Percentiles rank a stretch among this genome's conserved stretches.
Evolutionary conservation across 2,888 invertebrate species (phyloP).

Genomic region (Zelleria hepariella): DNA sequence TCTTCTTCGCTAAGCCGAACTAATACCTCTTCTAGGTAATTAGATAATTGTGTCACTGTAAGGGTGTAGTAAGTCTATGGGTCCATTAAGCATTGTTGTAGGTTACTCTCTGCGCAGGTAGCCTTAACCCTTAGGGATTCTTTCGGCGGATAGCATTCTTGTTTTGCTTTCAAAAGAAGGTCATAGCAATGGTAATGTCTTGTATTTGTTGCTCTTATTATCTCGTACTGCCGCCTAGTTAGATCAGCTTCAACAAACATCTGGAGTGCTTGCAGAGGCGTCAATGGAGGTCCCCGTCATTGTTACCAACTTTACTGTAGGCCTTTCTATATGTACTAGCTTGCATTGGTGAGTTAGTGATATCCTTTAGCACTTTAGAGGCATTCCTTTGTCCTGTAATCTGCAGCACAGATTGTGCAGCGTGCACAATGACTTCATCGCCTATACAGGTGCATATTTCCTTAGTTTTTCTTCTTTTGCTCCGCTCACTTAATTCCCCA

Average conservation of each 20-base stretch:
- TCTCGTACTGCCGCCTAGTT: conserved; percentile 13
- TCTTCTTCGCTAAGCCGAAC: too few species aligned
- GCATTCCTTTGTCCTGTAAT: conserved; percentile 5
- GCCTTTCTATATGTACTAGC: conserved; percentile 1
- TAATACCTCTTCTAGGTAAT: too few species aligned
- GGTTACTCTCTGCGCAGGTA: conserved; percentile 8
- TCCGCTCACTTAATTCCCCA: conserved; percentile 5
- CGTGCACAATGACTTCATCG: conserved; percentile 2
- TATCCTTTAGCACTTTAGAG: conserved; percentile 1
- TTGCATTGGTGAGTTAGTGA: conserved; percentile 1
- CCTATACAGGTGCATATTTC: conserved; percentile 6
- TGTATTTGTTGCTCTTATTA: conserved; percentile 6
- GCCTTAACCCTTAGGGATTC: conserved; percentile 4
- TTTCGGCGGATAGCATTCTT: conserved; percentile 13
- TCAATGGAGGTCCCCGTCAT: background rate
- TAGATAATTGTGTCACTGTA: too few species aligned
- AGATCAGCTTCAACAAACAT: conserved; percentile 10
- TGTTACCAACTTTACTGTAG: background rate
- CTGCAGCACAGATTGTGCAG: background rate
- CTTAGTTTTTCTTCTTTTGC: conserved; percentile 10
- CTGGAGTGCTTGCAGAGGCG: conserved; percentile 10
- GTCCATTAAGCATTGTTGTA: conserved; percentile 12
- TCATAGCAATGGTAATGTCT: background rate
- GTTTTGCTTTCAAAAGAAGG: conserved; percentile 7
- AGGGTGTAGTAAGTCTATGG: too few species aligned